Evolutionary conservation across 2,113 vertebrate genomes (phyloP), one percentile per base, ranked within the genome.

Genomic region (Cygnus atratus): DNA sequence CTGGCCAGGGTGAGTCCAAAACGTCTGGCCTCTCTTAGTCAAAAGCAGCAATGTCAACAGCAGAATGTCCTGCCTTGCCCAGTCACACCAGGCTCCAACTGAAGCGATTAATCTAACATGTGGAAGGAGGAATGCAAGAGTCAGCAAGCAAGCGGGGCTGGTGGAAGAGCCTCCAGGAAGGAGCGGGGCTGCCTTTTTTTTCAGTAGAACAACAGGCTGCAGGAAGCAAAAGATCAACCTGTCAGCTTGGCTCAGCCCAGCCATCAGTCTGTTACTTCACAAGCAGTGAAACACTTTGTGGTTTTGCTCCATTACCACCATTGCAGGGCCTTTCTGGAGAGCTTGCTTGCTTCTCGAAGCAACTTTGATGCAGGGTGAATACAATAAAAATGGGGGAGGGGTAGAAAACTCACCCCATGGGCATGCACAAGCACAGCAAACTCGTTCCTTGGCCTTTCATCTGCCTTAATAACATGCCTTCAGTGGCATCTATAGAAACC

Each of bases 341-440:
- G 87, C 87, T 65, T 8, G 2, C 67, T 41, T 0, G 57, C 77
- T 75, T 84, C 83, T 62, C 13, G 4, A 41, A 81, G 88, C 13
- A 6, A 29, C 77, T 93, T 93, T 79, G 92, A 52, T 87, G 93
- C 78, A 82, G 66, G 71, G 94, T 37, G 77, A 87, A 37, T 54
- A 33, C 44, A 35, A 35, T n/a, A 3, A 11, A 70, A 43, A 54
- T 14, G 1, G 88, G 89, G 96, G 93, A 93, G 73, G 89, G 89
- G 93, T 81, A 72, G 84, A 89, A 78, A 89, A 63, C 67, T 90
- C 73, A 44, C 82, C 92, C 92, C 85, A 73, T 44, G 90, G 95
- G 95, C 96, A 94, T 86, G 93, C 96, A 96, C 43, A 1, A 95
- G 93, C 96, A 93, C 85, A 92, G 94, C 90, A 82, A 29, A 65